Evolutionary conservation across 2,888 invertebrate genomes (phyloP).

Genomic region (Lepeophtheirus nordmannii): DNA sequence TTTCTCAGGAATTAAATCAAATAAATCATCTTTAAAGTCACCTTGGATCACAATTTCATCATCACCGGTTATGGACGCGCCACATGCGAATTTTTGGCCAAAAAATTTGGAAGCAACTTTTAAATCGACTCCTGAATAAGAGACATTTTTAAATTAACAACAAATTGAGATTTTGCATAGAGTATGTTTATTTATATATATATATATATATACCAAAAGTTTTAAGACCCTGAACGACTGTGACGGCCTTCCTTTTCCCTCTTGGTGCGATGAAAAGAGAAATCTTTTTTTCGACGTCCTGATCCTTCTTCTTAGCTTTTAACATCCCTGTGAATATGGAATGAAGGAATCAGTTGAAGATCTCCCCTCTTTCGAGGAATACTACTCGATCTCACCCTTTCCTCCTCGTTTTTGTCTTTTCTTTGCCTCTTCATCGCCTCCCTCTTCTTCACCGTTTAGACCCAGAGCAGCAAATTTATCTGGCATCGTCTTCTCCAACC

Average conservation of each 20-base stretch:
- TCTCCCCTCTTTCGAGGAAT: conserved; percentile 83
- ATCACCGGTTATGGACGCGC: conserved; percentile 95
- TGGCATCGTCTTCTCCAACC: conserved; percentile 86
- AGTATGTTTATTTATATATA: background rate
- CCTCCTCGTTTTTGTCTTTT: conserved; percentile 29
- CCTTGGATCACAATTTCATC: conserved; percentile 99
- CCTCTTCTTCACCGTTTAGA: conserved; percentile 45
- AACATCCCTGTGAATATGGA: conserved; percentile 41
- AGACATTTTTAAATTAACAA: conserved; percentile 21
- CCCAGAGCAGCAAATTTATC: conserved; percentile 72
- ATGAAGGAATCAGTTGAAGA: conserved; percentile 95
- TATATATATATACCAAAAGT: conserved; percentile 55
- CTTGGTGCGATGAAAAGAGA: conserved; percentile 74
- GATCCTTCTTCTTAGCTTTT: conserved; percentile 80
- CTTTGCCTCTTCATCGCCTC: conserved; percentile 11
- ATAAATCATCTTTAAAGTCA: conserved; percentile 93
- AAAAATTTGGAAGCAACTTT: conserved; percentile 96
- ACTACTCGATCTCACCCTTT: conserved; percentile 49
- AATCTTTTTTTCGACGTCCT: conserved; percentile 64
- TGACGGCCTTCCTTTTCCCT: conserved; percentile 96
- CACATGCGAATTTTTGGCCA: conserved; percentile 93
- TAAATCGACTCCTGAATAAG: conserved; percentile 68
- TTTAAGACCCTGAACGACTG: conserved; percentile 85
- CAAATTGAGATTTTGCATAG: no score
- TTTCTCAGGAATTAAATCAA: conserved; percentile 94